These are phyloP conservation scores for Podarcis lilfordi DNA, from an alignment of 2,797 vertebrate species.

Conservation along the genomic window DNA sequence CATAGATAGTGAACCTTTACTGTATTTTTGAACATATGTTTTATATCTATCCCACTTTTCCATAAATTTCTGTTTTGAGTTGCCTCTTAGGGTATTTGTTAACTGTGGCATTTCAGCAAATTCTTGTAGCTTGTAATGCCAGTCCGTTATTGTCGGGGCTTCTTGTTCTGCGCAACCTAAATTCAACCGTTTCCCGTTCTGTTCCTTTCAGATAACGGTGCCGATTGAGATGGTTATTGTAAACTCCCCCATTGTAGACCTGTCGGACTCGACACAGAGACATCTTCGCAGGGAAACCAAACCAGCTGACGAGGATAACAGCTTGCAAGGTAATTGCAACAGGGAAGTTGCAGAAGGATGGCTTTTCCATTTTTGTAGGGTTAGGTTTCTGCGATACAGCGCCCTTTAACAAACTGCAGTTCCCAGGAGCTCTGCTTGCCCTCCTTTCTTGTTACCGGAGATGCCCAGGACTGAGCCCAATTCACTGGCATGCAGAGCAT, in stretches of 20 bases:
- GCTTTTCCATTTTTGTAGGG: neutral
- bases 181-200: neutral
- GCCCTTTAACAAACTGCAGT: neutral
- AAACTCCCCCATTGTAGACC: constrained; percentile 23
- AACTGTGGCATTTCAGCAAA: too few species aligned
- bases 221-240: constrained; percentile 41
- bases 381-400: neutral
- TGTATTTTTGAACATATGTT: too few species aligned
- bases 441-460: neutral
- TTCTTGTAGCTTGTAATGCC: too few species aligned
- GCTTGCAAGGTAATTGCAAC: neutral
- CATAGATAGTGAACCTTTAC: too few species aligned
- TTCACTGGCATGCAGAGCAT: neutral
- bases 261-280: constrained; percentile 9
- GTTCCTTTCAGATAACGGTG: constrained; percentile 16
- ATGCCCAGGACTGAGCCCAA: neutral
- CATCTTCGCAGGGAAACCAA: constrained; percentile 2
- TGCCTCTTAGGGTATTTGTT: too few species aligned
- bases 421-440: too few species aligned
- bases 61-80: too few species aligned
- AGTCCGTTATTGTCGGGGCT: too few species aligned
- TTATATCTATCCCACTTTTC: too few species aligned
- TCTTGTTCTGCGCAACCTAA: neutral
- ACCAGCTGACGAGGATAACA: neutral
- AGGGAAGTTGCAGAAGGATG: neutral